phyloP scores from a whole-genome alignment of 2,113 vertebrate species.

The Eublepharis macularius region DNA sequence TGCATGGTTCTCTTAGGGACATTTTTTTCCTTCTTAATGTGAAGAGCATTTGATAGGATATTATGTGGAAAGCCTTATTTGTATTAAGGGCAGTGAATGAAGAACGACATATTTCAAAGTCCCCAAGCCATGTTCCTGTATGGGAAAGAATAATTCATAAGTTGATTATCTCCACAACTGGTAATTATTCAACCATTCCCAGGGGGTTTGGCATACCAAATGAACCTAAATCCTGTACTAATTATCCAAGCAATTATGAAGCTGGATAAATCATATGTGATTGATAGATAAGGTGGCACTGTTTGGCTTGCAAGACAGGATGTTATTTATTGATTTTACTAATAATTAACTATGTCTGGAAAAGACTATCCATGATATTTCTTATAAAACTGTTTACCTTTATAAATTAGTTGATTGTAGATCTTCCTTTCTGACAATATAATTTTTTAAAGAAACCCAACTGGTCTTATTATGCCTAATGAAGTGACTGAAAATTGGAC shows the following conservation, averaged over 20 bases:
- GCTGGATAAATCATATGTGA: constrained; percentile 74
- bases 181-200: constrained; percentile 67
- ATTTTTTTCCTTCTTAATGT: constrained; percentile 31
- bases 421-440: constrained; percentile 56
- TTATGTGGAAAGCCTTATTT: constrained; percentile 38
- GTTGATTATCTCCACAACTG: constrained; percentile 61
- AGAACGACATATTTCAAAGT: constrained; percentile 54
- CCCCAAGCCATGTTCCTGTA: constrained; percentile 56
- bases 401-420: constrained; percentile 61
- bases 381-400: constrained; percentile 69
- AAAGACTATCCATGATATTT: constrained; percentile 47
- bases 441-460: constrained; percentile 35
- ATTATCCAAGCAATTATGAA: constrained; percentile 73
- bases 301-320: constrained; percentile 65
- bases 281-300: constrained; percentile 70
- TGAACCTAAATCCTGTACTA: constrained; percentile 67
- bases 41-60: constrained; percentile 29
- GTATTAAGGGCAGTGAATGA: constrained; percentile 56
- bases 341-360: constrained; percentile 55
- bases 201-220: constrained; percentile 56
- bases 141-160: constrained; percentile 73
- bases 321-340: constrained; percentile 66
- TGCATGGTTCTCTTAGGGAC: background rate
- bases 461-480: constrained; percentile 34
- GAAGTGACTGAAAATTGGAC: constrained; percentile 46